Conservation (phyloP, 2,113 vertebrate species). For the Amia ocellicauda region DNA sequence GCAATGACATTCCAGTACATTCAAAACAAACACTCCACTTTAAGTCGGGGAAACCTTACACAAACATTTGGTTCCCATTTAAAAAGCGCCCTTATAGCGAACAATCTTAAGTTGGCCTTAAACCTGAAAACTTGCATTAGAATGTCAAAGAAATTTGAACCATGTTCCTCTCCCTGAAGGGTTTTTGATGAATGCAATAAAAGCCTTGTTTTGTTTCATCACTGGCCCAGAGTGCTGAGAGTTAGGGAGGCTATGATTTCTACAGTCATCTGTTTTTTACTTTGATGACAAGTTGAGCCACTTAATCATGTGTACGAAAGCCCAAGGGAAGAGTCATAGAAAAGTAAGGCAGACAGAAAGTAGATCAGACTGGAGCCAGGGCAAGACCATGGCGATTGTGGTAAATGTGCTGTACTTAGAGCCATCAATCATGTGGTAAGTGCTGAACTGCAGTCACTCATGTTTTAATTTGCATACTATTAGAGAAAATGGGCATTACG, state of each 20-base stretch:
- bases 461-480: too few relatives aligned
- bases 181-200: slow-evolving; percentile 10
- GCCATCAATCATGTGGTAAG: slow-evolving; percentile 10
- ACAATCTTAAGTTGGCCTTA: slow-evolving; percentile 31
- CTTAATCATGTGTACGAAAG: slow-evolving; percentile 25
- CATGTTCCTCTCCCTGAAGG: slow-evolving; percentile 21
- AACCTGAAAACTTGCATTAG: slow-evolving; percentile 28
- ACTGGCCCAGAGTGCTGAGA: background rate
- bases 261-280: slow-evolving; percentile 11
- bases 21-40: slow-evolving; percentile 57
- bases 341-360: slow-evolving; percentile 1
- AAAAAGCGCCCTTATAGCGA: slow-evolving; percentile 29
- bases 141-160: slow-evolving; percentile 24
- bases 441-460: background rate
- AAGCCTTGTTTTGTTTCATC: slow-evolving; percentile 28
- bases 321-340: slow-evolving; percentile 2
- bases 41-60: slow-evolving; percentile 51
- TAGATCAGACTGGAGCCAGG: background rate
- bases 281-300: slow-evolving; percentile 29
- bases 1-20: slow-evolving; percentile 54
- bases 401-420: background rate
- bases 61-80: slow-evolving; percentile 71
- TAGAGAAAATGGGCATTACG: too few relatives aligned
- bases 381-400: background rate
- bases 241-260: slow-evolving; percentile 11